Base-by-base conservation (phyloP, 2,888 invertebrate species). In the Erebia ligea region DNA sequence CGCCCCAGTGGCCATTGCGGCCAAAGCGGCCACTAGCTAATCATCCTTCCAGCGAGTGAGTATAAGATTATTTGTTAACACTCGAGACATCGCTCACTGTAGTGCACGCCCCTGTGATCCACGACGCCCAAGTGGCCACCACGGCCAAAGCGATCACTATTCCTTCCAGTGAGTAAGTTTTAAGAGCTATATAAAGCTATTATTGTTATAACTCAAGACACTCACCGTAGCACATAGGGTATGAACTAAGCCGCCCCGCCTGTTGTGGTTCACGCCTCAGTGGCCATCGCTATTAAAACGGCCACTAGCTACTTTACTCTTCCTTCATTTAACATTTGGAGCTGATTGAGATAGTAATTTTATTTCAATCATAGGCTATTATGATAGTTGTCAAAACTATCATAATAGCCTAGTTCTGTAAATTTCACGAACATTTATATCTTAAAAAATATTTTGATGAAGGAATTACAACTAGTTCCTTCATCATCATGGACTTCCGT, bases 11-110 rank as follows among this genome's bases (percentile, higher is more conserved):
- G 58, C 77, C 75, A 72, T 76, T 59, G 78, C 78, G 57, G 79
- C 93, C 80, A 86, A 84, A 72, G 92, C 92, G 6, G 94, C 95
- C 69, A 95, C 94, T 45, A 95, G 95, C 86, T 95, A 95, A 81
- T 90, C 95, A 0, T 94, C 83, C 79, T 95, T 87, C 94, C 95
- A 83, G 67, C 84, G 86, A 84, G 90, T 90, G 78, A 68, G 80
- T 50, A 79, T 78, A 74, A 34, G 21, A 21, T 6, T 6, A 34
- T 34, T 5, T 34, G 34, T 6, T 34, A 34, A 34, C 34, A 34
- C 34, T 25, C 3, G 25, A 25, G 17, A 11, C 4, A 11, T 3
- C 1, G 11, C 19, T 21, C 13, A 21, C 21, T 21, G 21, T 56
- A 21, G 82, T 84, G 2, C 85, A 85, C 66, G 77, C 78, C 1